Conservation (phyloP, 2,113 vertebrate species). For the Menidia beryllina region DNA sequence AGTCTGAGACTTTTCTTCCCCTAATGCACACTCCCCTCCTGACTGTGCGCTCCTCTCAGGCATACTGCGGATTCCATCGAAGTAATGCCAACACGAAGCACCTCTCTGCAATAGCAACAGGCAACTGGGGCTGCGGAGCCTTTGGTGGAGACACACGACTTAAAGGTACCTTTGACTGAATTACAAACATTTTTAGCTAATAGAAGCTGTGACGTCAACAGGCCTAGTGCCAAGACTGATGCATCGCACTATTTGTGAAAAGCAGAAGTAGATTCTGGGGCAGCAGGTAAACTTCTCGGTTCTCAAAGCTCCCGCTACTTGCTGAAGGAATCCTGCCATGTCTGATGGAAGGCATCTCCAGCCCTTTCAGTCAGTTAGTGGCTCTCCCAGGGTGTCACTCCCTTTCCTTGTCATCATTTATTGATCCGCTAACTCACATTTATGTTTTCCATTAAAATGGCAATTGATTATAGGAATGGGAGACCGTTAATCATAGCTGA, state of each 20-base stretch:
- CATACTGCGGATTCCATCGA: slow-evolving; percentile 92
- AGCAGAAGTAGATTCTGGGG: background rate
- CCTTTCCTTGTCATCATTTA: slow-evolving; percentile 64
- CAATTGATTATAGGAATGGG: slow-evolving; percentile 75
- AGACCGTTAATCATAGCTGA: slow-evolving; percentile 71
- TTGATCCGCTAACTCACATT: slow-evolving; percentile 82
- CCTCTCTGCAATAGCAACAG: slow-evolving; percentile 93
- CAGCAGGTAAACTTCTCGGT: slow-evolving; percentile 1
- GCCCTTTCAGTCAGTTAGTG: slow-evolving; percentile 61
- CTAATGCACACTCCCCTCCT: background rate
- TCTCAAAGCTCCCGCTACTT: slow-evolving; percentile 7
- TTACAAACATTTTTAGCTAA: slow-evolving; percentile 6
- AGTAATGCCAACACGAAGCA: slow-evolving; percentile 82
- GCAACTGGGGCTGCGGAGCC: slow-evolving; percentile 98
- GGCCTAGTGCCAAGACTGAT: background rate
- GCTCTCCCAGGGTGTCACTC: slow-evolving; percentile 55
- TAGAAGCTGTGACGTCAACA: background rate
- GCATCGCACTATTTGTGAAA: too few species aligned
- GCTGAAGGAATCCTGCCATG: slow-evolving; percentile 19
- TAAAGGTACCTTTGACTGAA: slow-evolving; percentile 86
- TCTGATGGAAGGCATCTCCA: background rate
- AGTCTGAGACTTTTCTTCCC: background rate
- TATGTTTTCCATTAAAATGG: slow-evolving; percentile 82
- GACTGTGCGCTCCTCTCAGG: slow-evolving; percentile 80
- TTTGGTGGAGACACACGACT: slow-evolving; percentile 94